A percentile compares a stretch with the other conserved stretches of the same genome.
Evolutionary conservation across 2,888 invertebrate species (phyloP).

Genomic region (Andrena camellia): DNA sequence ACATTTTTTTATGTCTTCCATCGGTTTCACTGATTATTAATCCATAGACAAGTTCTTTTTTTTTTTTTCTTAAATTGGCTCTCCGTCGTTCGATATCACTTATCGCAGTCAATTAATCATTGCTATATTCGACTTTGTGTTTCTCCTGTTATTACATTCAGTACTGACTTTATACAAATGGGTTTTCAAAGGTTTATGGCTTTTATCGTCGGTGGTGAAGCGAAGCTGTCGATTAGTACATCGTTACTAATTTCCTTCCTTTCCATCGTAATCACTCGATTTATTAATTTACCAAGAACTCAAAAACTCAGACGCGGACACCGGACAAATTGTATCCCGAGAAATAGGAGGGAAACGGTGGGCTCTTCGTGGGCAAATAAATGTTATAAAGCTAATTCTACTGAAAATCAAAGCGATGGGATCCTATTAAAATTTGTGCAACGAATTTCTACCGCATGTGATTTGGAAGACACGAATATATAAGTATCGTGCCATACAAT

Average conservation of each 20-base stretch:
- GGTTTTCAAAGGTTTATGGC: slow-evolving; percentile 73
- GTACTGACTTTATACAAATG: slow-evolving; percentile 78
- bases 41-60: slow-evolving; percentile 46
- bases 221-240: slow-evolving; percentile 17
- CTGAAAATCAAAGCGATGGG: slow-evolving; percentile 29
- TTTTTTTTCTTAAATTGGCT: slow-evolving; percentile 59
- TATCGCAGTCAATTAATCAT: slow-evolving; percentile 72
- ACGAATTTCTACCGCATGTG: slow-evolving; percentile 37
- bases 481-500: slow-evolving; percentile 61
- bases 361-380: slow-evolving; percentile 13
- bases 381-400: slow-evolving; percentile 28
- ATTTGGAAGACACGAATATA: slow-evolving; percentile 77
- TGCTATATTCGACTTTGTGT: slow-evolving; percentile 60
- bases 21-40: slow-evolving; percentile 80
- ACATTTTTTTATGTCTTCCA: slow-evolving; percentile 81
- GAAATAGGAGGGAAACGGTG: not conserved
- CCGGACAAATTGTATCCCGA: not conserved
- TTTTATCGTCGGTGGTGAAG: slow-evolving; percentile 75
- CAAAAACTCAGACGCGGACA: not conserved
- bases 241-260: slow-evolving; percentile 33
- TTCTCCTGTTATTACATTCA: slow-evolving; percentile 67
- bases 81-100: slow-evolving; percentile 72
- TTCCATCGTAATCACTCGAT: slow-evolving; percentile 18
- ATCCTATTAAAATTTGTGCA: slow-evolving; percentile 33
- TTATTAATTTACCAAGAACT: slow-evolving; percentile 16